Percentiles rank a stretch among this genome's conserved stretches.
These are phyloP conservation scores for Gonatopus flavifemur DNA, from an alignment of 1,140 invertebrate species.

Conservation along the genomic window DNA sequence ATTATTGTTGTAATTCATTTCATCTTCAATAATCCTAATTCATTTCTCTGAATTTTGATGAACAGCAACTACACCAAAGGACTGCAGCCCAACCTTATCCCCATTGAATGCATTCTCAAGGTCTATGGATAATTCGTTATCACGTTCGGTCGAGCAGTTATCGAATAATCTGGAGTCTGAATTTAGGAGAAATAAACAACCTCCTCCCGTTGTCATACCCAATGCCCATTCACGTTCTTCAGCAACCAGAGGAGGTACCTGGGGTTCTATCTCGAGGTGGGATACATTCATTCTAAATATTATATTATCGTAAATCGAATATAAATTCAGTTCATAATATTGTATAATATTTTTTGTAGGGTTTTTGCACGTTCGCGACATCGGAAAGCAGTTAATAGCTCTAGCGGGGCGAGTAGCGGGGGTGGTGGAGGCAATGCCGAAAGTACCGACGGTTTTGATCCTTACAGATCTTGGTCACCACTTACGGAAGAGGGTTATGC, in stretches of 20 bases:
- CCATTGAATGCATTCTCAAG: slow-evolving; percentile 78
- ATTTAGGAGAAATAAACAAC: slow-evolving; percentile 52
- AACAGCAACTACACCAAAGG: slow-evolving; percentile 76
- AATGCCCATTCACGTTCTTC: slow-evolving; percentile 54
- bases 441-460: slow-evolving; percentile 55
- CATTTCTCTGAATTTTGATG: too few relatives aligned
- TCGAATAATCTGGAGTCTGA: slow-evolving; percentile 67
- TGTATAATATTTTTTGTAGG: slow-evolving; percentile 42
- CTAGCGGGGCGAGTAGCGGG: slow-evolving; percentile 49
- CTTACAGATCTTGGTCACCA: slow-evolving; percentile 69
- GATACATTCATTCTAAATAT: neutral
- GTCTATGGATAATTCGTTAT: slow-evolving; percentile 72
- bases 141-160: slow-evolving; percentile 78
- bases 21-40: too few relatives aligned
- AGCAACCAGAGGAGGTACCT: slow-evolving; percentile 55
- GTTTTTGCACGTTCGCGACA: slow-evolving; percentile 85
- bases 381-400: slow-evolving; percentile 64
- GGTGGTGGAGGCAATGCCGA: slow-evolving; percentile 53
- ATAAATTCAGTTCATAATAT: neutral
- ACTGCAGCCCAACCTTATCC: slow-evolving; percentile 79
- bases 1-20: too few relatives aligned
- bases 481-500: slow-evolving; percentile 82
- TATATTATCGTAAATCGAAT: neutral
- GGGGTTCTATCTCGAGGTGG: slow-evolving; percentile 60
- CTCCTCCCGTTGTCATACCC: slow-evolving; percentile 46